Percentiles rank a stretch among this genome's conserved stretches.
Evolutionary conservation across 1,140 invertebrate genomes (phyloP).

Genomic region (Coptotermes formosanus): DNA sequence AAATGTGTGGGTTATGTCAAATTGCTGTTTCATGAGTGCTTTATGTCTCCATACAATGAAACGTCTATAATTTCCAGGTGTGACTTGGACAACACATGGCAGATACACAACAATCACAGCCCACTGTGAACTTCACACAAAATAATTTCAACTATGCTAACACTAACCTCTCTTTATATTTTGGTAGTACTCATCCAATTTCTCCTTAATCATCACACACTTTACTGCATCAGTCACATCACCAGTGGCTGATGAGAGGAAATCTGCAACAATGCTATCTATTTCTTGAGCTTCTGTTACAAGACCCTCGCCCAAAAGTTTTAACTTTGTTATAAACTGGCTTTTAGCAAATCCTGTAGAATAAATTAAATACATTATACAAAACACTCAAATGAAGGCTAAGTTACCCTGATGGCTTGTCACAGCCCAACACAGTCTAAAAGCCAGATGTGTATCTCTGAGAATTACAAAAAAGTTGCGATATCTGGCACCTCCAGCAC

Average conservation of each 20-base stretch:
- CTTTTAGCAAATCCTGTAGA: conserved; percentile 49
- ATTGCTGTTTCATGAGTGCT: too few species aligned
- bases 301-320: conserved; percentile 72
- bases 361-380: neutral
- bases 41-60: too few species aligned
- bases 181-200: neutral
- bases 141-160: neutral
- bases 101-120: too few species aligned
- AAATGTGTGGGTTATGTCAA: too few species aligned
- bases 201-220: neutral
- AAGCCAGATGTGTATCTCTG: too few species aligned
- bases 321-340: conserved; percentile 70
- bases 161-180: neutral
- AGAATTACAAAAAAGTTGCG: too few species aligned
- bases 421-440: too few species aligned
- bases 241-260: neutral
- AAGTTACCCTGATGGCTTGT: neutral
- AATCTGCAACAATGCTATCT: conserved; percentile 45
- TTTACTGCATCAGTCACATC: neutral
- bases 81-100: too few species aligned
- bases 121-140: too few species aligned
- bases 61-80: too few species aligned
- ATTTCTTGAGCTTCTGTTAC: conserved; percentile 68
- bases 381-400: neutral
- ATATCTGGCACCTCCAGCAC: too few species aligned